Conservation (phyloP, 2,797 vertebrate species). For the Melanotaenia pygmaea region DNA sequence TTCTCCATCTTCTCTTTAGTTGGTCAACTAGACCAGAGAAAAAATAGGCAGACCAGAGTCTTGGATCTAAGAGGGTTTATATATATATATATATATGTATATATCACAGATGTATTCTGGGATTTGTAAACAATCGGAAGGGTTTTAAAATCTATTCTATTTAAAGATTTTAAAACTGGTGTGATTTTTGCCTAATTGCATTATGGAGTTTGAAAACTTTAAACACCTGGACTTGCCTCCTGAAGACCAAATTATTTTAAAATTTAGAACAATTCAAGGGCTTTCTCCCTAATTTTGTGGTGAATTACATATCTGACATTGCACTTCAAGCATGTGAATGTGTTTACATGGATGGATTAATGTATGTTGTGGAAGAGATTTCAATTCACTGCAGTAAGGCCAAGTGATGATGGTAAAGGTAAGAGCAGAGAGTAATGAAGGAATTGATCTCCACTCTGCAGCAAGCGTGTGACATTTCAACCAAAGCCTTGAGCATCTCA, state of each 20-base stretch:
- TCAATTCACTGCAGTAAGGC: slow-evolving; percentile 68
- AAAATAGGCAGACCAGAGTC: too few relatives aligned
- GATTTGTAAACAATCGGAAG: too few relatives aligned
- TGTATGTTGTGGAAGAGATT: slow-evolving; percentile 68
- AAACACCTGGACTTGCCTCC: neutral
- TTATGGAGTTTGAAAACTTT: too few relatives aligned
- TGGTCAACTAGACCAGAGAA: too few relatives aligned
- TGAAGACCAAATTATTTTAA: neutral
- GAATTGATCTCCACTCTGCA: slow-evolving; percentile 95
- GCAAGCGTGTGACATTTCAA: slow-evolving; percentile 93
- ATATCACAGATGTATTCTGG: too few relatives aligned
- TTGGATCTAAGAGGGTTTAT: too few relatives aligned
- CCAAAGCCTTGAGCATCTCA: slow-evolving; percentile 91
- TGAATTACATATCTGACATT: neutral
- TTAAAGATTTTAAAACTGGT: too few relatives aligned
- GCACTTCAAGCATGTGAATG: neutral
- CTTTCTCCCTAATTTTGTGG: neutral
- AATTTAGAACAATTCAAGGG: neutral
- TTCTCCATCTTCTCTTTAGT: too few relatives aligned
- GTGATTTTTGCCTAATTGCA: too few relatives aligned
- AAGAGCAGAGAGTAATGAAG: slow-evolving; percentile 93
- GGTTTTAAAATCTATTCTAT: too few relatives aligned
- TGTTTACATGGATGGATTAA: slow-evolving; percentile 8
- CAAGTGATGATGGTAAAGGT: slow-evolving; percentile 92
- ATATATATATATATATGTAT: too few relatives aligned